Conservation (phyloP, 2,113 vertebrate species). For the Tachysurus fulvidraco region DNA sequence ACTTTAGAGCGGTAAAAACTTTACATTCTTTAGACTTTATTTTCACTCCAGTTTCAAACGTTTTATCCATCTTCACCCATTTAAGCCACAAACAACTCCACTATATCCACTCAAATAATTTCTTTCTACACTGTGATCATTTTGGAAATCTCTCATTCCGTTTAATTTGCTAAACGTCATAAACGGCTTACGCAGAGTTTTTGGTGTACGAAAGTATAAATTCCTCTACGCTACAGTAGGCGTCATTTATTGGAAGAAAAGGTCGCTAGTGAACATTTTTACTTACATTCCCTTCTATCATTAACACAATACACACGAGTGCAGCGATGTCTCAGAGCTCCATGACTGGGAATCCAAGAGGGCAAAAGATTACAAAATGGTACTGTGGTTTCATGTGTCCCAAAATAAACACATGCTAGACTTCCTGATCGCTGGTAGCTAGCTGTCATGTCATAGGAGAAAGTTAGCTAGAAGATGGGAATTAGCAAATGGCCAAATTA, state of each 20-base stretch:
- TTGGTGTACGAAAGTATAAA: background rate
- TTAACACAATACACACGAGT: background rate
- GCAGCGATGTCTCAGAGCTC: background rate
- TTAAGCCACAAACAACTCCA: background rate
- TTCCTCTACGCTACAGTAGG: no score
- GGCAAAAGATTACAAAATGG: background rate
- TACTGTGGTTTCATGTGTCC: background rate
- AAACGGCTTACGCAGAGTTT: background rate
- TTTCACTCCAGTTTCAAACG: background rate
- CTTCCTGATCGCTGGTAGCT: background rate
- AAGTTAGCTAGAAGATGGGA: background rate
- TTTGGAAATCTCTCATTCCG: background rate
- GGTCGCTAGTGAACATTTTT: background rate
- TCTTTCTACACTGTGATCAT: background rate
- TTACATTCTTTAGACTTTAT: no score
- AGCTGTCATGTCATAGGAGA: background rate
- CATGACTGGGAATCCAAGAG: background rate
- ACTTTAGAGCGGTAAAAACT: no score
- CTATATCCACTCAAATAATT: background rate
- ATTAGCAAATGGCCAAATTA: background rate
- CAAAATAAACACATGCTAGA: background rate
- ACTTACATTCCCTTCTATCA: background rate
- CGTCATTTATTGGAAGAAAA: background rate
- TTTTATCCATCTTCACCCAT: background rate
- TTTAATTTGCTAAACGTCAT: background rate